Evolutionary conservation across 1,140 invertebrate species (phyloP), one percentile per base, ranked within the genome.

Genomic region (Diabrotica virgifera): DNA sequence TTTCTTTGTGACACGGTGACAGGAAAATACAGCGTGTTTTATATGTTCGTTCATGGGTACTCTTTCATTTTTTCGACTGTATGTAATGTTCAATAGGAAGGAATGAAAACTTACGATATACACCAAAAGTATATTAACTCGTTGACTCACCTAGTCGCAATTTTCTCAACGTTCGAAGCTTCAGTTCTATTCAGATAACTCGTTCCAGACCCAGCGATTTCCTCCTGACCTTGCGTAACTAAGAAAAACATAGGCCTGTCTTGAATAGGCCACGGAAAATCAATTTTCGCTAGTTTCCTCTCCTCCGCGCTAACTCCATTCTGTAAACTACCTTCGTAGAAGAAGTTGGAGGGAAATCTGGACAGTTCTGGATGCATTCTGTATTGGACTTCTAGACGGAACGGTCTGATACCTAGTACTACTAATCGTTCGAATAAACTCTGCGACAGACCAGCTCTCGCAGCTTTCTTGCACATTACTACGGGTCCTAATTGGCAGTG

Each of bases 171-270:
- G 79, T 97, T 97, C 0, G 96, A 90, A 0, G 98, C 97, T 82
- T 99, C 98, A 0, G 98, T 99, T 67, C 97, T 85, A 80, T 99
- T 99, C 8, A 99, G 82, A 79, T 99, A 99, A 1, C 97, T 99
- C 0, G 97, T 99, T 36, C 98, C 98, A 4, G 94, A 97, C 0
- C 95, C 95, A 9, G 96, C 95, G 24, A 99, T 99, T 82, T 99
- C 98, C 79, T 99, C 98, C 77, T 98, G 95, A 0, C 98, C 98
- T 77, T 94, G 93, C 0, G 96, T 98, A 0, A 97, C 95, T 72
- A 98, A 95, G 79, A 99, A 99, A 80, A 99, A 97, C 95, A 99
- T 98, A 0, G 98, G 98, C 65, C 97, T 91, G 67, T 99, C 96
- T 0, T 88, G 86, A 56, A 93, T 89, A 0, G 98, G 98, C 96